Evolutionary conservation across 2,888 invertebrate genomes (phyloP).

Genomic region (Pammene aurita): DNA sequence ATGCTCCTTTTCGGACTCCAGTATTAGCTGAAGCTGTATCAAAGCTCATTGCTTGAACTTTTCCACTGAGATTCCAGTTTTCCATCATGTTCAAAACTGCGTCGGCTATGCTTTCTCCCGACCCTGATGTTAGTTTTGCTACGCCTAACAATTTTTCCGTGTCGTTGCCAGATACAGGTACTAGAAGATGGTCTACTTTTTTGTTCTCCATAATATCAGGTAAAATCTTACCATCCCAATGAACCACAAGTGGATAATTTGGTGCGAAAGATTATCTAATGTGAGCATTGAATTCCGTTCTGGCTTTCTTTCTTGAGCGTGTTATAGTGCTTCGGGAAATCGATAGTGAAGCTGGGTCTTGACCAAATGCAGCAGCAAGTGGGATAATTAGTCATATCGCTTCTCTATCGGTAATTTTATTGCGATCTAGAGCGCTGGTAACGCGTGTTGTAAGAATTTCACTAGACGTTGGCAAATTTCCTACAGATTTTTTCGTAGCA

Average conservation of each 20-base stretch:
- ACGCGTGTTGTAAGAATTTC: background rate
- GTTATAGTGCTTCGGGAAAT: background rate
- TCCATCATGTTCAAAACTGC: background rate
- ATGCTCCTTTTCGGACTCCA: background rate
- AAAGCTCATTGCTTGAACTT: constrained; percentile 12
- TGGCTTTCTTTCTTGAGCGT: background rate
- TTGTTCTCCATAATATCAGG: background rate
- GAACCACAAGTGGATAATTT: background rate
- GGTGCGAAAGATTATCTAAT: background rate
- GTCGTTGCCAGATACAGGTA: background rate
- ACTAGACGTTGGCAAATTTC: no score
- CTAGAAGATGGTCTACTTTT: background rate
- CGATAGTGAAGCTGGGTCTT: no score
- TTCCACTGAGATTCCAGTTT: background rate
- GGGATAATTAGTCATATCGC: background rate
- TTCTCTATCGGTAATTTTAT: background rate
- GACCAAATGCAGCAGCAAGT: background rate
- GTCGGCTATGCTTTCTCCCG: background rate
- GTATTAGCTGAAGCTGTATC: background rate
- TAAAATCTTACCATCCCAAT: background rate
- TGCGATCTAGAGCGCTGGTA: background rate
- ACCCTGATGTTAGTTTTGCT: background rate
- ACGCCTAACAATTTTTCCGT: background rate
- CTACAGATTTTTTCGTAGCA: no score
- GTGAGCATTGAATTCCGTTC: background rate